Conservation (phyloP, 1,140 invertebrate genomes). For the Holotrichia oblita region DNA sequence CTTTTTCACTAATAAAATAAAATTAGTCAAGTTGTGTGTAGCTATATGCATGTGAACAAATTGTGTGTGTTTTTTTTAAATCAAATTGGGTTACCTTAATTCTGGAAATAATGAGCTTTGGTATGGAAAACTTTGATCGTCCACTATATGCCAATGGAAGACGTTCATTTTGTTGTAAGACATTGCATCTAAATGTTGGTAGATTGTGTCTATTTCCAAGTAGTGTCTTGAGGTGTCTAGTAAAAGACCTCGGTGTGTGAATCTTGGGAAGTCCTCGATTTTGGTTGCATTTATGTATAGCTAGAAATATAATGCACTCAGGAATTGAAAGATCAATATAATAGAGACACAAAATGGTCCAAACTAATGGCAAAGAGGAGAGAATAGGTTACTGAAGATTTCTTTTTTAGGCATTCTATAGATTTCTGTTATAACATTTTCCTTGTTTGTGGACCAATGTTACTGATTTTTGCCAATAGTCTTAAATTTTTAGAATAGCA, state of each 20-base stretch:
- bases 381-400: too few relatives aligned
- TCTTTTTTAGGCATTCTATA: too few relatives aligned
- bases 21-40: neutral
- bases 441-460: too few relatives aligned
- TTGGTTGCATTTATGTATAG: constrained; percentile 64
- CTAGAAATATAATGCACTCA: constrained; percentile 58
- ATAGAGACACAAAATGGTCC: too few relatives aligned
- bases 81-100: constrained; percentile 69
- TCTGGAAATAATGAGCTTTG: constrained; percentile 78
- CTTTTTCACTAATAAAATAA: constrained; percentile 67
- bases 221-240: constrained; percentile 89
- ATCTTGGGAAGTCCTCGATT: constrained; percentile 77
- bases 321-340: too few relatives aligned
- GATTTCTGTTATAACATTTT: too few relatives aligned
- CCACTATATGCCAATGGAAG: constrained; percentile 94
- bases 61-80: too few relatives aligned
- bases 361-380: too few relatives aligned
- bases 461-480: too few relatives aligned
- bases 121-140: constrained; percentile 92
- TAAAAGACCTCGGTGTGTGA: constrained; percentile 79
- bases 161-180: constrained; percentile 91
- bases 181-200: constrained; percentile 81
- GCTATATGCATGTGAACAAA: too few relatives aligned
- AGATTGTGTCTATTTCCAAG: constrained; percentile 71
- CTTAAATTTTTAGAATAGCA: too few relatives aligned